Base-by-base conservation (phyloP, 2,113 vertebrate species). In the Crotalus helleri region DNA sequence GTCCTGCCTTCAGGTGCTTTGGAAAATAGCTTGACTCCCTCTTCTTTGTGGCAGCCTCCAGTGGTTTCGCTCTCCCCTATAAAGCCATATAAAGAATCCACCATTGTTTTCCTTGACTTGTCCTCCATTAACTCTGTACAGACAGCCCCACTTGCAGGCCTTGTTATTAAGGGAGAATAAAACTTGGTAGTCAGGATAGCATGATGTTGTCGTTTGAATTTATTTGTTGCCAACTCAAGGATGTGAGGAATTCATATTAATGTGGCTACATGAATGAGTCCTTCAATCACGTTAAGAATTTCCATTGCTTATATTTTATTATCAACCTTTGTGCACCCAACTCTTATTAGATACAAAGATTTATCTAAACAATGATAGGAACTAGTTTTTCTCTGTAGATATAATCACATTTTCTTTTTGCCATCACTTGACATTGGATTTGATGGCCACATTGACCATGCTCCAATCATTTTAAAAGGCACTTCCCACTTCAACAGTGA, bases 351-450 rank as follows among this genome's bases (percentile, higher is more conserved):
- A 94, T 69, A 92, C 88, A 91, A 95, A 26, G 64, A 96, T 92
- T 92, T 92, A 94, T 88, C 92, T 93, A 94, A 91, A 92, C 93
- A 94, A 93, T 93, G 86, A 46, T 90, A 92, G 94, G n/a, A 95
- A 57, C 74, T 88, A 92, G 89, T 69, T 61, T 90, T 93, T 88
- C 93, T 88, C 91, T 74, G 55, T 95, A 92, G 94, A 95, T 95
- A 96, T 96, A 95, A 93, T 95, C 94, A 96, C 94, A 95, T 94
- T 92, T 96, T 96, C 94, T 93, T 96, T 90, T 92, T 95, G 96
- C 94, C 94, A 93, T 93, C 94, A 96, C 96, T 97, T 97, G 95
- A 96, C 96, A 96, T 95, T 95, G 96, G 95, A 90, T 91, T 97
- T 95, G 94, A 97, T 94, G 93, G 92, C 95, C 94, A 29, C 24